Base-by-base conservation (phyloP, 2,797 vertebrate genomes). In the Erethizon dorsatum region DNA sequence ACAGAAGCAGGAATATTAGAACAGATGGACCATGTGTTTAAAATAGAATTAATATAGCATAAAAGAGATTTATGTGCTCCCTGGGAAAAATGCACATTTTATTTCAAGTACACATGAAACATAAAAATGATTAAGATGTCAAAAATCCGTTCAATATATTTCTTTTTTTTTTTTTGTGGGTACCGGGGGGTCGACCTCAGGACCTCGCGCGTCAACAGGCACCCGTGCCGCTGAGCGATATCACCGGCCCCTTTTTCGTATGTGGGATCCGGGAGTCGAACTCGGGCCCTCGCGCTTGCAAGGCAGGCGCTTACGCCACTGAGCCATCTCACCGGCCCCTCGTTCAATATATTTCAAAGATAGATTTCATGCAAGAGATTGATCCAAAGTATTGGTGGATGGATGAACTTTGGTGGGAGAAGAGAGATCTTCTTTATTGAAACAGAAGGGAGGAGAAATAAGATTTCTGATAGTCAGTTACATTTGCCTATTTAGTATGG, bases 31-130 rank as follows among this genome's bases (percentile, higher is more conserved):
- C 52, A 28, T 57, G 5, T 61, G 20, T 85, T 88, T 59, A 79
- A 97, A 83, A 79, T 41, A 61, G 69, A 90, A 92, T 57, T 91
- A 82, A 94, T 90, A 31, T 22, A 78, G 52, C 73, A 31, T 67
- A 31, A 78, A 93, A 86, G 17, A 92, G 47, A 93, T 41, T 41
- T 80, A 41, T 22, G 31, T 2, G 17, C 85, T 65, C 6, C 73
- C 8, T 56, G 50, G 33, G 57, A 71, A 91, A 37, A 85, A 56
- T 41, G 28, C 26, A 87, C n/a, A 88, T 56, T 67, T 88, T 84
- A 86, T 78, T 86, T 94, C 47, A 93, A 88, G 65, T 33, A 75
- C 6, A 84, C n/a, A 88, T 14, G 33, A 3, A 75, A 65, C 8
- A n/a, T 71, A 57, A 63, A 83, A 67, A 3, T 85, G 13, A 71